These are phyloP conservation scores for Psophia crepitans DNA, from an alignment of 2,113 vertebrate genomes.

Conservation along the genomic window DNA sequence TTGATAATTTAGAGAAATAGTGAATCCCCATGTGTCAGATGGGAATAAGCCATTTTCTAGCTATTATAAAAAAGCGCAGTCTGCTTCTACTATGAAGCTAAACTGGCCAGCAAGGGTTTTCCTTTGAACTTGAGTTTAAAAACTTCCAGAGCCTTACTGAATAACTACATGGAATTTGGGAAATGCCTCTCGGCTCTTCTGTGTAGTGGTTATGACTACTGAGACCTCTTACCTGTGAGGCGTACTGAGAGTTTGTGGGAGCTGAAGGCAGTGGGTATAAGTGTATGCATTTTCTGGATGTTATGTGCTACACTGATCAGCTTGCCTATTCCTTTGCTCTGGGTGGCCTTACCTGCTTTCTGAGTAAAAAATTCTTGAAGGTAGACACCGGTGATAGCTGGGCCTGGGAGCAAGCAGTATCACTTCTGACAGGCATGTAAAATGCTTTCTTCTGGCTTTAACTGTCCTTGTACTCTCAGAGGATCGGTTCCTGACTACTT, in stretches of 20 bases:
- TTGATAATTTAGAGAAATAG: background rate
- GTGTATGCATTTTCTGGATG: background rate
- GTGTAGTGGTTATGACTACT: background rate
- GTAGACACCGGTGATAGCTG: background rate
- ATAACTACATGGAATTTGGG: background rate
- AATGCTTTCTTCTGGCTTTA: background rate
- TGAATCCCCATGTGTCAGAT: background rate
- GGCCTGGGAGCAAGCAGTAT: background rate
- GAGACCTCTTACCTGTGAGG: background rate
- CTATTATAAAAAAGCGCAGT: background rate
- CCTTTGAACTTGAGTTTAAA: background rate
- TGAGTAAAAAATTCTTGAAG: background rate
- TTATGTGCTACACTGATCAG: background rate
- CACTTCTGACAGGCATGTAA: background rate
- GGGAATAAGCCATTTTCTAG: background rate
- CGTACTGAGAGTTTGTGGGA: background rate
- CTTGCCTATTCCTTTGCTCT: background rate
- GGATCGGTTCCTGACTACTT: constrained; percentile 86
- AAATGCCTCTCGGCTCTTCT: background rate
- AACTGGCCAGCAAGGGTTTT: background rate
- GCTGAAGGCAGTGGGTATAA: background rate
- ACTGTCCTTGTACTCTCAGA: constrained; percentile 70
- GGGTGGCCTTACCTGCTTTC: background rate
- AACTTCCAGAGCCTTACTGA: background rate
- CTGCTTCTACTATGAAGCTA: background rate